Base-by-base conservation (phyloP, 2,113 vertebrate species). In the Nothobranchius kuhntae region DNA sequence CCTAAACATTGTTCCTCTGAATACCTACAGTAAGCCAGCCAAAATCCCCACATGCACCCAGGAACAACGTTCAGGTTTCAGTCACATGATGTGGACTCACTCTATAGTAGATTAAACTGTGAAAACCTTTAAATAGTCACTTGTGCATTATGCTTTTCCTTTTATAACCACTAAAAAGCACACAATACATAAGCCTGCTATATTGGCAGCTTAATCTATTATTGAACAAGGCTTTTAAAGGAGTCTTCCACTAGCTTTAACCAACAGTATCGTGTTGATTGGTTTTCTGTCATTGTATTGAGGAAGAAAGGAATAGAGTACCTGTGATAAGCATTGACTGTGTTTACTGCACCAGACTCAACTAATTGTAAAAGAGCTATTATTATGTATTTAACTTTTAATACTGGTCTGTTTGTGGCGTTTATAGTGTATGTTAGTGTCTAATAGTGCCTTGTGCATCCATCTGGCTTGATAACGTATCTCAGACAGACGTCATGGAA, bases 171-270 rank as follows among this genome's bases (percentile, higher is more conserved):
- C 40, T 45, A 26, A 59, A 62, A 42, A 26, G 30, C 6, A 53
- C 24, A 67, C 13, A 61, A 35, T 55, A 38, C 11, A 21, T 26
- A 46, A 44, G 24, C 35, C 14, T 14, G 65, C 15, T 65, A 53
- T 48, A 59, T 48, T 57, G n/a, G 35, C 13, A 57, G n/a, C 48
- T 56, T 65, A 50, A 63, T 78, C 47, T 67, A 71, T 76, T 66
- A 75, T 73, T 75, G 13, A 78, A 12, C 1, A 2, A 45, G 59
- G 17, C 26, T 46, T 55, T 59, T 30, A 2, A 38, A 50, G 61
- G 40, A 60, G 13, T 26, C 17, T 60, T 40, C 48, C 44, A 54
- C 13, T 14, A 73, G 45, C 50, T 42, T 61, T 12, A 40, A 1
- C 13, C 6, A 36, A 26, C 50, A 30, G 30, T 30, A 30, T 21